These are phyloP conservation scores for Laupala kohalensis DNA, from an alignment of 1,140 invertebrate genomes.

Conservation along the genomic window DNA sequence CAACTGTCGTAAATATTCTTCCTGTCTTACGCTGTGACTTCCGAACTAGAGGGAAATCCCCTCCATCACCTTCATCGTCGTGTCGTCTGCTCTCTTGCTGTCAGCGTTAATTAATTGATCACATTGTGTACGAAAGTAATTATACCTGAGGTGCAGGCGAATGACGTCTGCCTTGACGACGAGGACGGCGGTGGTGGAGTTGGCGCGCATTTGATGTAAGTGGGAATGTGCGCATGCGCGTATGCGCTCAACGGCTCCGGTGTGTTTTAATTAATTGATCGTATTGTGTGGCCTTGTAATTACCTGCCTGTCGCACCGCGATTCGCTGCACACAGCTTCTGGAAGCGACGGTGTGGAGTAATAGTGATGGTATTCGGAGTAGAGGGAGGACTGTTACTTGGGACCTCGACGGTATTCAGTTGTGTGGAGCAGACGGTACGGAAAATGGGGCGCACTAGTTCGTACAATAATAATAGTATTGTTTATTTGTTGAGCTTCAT, in stretches of 20 bases:
- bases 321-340: background rate
- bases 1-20: too few species aligned
- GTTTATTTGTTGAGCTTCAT: too few species aligned
- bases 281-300: background rate
- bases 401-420: background rate
- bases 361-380: too few species aligned
- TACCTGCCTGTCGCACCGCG: background rate
- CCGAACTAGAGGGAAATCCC: too few species aligned
- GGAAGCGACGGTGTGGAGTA: background rate
- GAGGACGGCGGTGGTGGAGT: too few species aligned
- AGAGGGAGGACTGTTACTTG: background rate
- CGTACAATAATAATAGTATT: too few species aligned
- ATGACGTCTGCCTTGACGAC: background rate
- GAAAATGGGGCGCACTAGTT: too few species aligned
- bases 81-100: background rate
- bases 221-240: too few species aligned
- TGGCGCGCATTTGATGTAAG: too few species aligned
- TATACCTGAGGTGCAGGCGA: slow-evolving; percentile 1
- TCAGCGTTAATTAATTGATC: slow-evolving; percentile 14
- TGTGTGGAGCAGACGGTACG: background rate
- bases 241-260: too few species aligned
- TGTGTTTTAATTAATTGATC: background rate
- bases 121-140: slow-evolving; percentile 12
- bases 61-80: background rate
- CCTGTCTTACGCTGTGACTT: too few species aligned